A percentile compares a stretch with the other conserved stretches of the same genome.
phyloP scores from a whole-genome alignment of 2,888 invertebrate species.

The Alcis repandata region DNA sequence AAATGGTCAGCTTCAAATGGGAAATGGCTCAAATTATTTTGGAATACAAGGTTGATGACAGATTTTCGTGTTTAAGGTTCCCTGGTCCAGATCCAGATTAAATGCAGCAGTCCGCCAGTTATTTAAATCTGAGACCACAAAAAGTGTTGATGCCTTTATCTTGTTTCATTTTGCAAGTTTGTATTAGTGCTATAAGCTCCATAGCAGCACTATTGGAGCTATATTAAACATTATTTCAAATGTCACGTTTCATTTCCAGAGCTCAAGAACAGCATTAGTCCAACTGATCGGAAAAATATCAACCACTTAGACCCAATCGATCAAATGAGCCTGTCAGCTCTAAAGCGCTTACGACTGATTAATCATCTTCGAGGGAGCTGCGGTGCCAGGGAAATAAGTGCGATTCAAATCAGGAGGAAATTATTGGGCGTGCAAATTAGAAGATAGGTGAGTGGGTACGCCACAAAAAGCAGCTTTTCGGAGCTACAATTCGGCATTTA shows the following conservation, averaged over 20 bases:
- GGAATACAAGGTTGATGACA: too few species aligned
- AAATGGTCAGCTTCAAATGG: too few species aligned
- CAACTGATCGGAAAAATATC: slow-evolving; percentile 24
- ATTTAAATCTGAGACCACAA: too few species aligned
- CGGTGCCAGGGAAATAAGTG: slow-evolving; percentile 14
- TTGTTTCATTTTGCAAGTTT: too few species aligned
- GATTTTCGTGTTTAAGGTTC: too few species aligned
- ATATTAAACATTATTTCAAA: slow-evolving; percentile 5
- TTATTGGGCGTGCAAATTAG: background rate
- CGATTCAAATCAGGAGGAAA: slow-evolving; percentile 1
- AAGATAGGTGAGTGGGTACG: background rate
- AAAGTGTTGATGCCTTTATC: too few species aligned
- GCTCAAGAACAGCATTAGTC: slow-evolving; percentile 12
- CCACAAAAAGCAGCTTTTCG: too few species aligned
- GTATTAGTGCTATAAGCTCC: too few species aligned
- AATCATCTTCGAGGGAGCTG: slow-evolving; percentile 17
- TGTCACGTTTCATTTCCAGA: background rate
- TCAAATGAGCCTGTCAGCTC: slow-evolving; percentile 30
- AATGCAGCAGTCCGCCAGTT: too few species aligned
- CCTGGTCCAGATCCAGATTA: too few species aligned
- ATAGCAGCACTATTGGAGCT: background rate
- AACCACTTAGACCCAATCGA: slow-evolving; percentile 26
- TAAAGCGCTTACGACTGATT: slow-evolving; percentile 30
- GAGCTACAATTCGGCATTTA: too few species aligned
- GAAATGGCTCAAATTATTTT: too few species aligned